Evolutionary conservation across 2,797 vertebrate species (phyloP), one percentile per base, ranked within the genome.

Genomic region (Melanotaenia maccullochi): DNA sequence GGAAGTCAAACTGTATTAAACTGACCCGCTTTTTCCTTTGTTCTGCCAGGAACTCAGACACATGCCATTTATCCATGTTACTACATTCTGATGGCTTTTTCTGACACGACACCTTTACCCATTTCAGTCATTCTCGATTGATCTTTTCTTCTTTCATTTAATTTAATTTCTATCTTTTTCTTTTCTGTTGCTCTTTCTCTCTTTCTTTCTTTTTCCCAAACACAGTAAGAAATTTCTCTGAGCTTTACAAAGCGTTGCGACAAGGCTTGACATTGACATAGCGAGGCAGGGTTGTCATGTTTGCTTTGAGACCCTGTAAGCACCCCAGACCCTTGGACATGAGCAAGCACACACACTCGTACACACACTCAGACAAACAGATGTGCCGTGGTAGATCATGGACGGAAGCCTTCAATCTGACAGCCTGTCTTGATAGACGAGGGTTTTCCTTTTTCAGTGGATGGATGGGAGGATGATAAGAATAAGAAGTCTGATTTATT

Each of bases 271-370:
- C 70, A 20, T 52, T 86, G 83, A 90, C 85, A 81, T 73, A 85
- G 77, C 62, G 30, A 78, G 87, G 88, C 89, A 83, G 57, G 82
- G 63, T 88, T 89, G 90, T 90, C 88, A 89, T 87, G 84, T 91
- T 89, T 87, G 83, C 82, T 89, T 85, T 85, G 82, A 90, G 81
- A 89, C 69, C 83, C 85, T 85, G 83, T 90, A 90, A 86, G 81
- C 80, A 56, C 79, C 82, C 59, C 76, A 80, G 84, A 83, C 82
- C 77, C 60, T 63, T 8, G 69, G 77, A 84, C 79, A 68, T 76
- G 70, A 65, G 67, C 66, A 74, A 47, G 14, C 18, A 40, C 64
- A 69, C 51, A 58, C 47, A 60, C 44, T 33, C 25, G 47, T 69
- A 40, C 40, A 63, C 33, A 71, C 42, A 25, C 4, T 65, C 35